Conservation (phyloP, 1,140 invertebrate genomes). For the Caerostris extrusa region DNA sequence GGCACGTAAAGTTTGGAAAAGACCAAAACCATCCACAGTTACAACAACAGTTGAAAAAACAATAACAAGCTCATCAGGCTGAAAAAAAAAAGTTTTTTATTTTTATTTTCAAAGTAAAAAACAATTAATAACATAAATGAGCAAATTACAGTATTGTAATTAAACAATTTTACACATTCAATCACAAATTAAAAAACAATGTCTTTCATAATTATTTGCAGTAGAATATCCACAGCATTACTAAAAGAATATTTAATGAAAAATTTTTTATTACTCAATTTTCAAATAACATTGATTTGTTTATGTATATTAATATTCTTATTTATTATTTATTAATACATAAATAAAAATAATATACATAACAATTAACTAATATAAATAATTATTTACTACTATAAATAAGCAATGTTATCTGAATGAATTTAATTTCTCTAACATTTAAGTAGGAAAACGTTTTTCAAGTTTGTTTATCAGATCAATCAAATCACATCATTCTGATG, state of each 20-base stretch:
- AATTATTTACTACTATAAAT: no score
- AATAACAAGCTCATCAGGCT: conserved; percentile 90
- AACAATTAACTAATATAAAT: no score
- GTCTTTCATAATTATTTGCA: neutral
- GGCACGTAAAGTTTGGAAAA: conserved; percentile 90
- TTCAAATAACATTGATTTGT: no score
- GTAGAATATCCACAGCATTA: neutral
- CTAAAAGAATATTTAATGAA: neutral
- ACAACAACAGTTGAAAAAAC: conserved; percentile 89
- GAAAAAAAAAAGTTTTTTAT: conserved; percentile 51
- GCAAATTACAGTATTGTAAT: neutral
- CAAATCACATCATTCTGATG: no score
- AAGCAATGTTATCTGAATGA: no score
- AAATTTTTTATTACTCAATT: no score
- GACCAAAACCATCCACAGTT: conserved; percentile 90
- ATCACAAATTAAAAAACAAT: neutral
- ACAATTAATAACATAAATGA: neutral
- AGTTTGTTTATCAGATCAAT: no score
- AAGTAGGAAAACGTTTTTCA: no score
- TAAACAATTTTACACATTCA: neutral
- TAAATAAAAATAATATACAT: no score
- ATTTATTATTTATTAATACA: no score
- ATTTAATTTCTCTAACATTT: no score
- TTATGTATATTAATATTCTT: no score
- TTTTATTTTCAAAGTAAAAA: neutral